Evolutionary conservation across 30 jellyfish, hydroid and myxozoan species (phyloP), one percentile per base, ranked within the genome.

Genomic region (Clytia hemisphaerica): DNA sequence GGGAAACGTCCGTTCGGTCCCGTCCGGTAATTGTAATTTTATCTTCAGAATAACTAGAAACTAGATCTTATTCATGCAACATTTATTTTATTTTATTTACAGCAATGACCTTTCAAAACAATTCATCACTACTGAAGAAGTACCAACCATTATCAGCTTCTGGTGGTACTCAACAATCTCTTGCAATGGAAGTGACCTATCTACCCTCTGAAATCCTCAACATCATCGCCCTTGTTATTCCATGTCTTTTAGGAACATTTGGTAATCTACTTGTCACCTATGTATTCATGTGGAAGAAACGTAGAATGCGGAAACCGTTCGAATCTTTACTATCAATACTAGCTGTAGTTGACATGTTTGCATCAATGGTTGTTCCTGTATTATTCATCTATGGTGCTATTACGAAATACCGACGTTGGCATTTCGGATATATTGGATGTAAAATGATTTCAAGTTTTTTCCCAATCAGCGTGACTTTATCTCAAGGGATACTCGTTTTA

Each of bases 401-500:
- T 16, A 83, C 93, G 2, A 63, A 60, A 18, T 83, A 45, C 77
- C 68, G 44, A 45, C 74, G 80, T 26, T 83, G 95, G 95, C 75
- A 36, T 28, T 76, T 83, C 54, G 95, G 95, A 27, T 25, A 30
- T 38, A 36, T 83, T 47, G 95, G 95, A 15, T 83, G 95, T 42
- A 83, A 83, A 45, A 30, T 83, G 2, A 34, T 83, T 4, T 35
- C 92, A 47, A 68, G 94, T 31, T 58, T 76, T 45, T 60, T 83
- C 54, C 83, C 95, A 0, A 57, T 83, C 4, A 72, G 61, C 67
- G 79, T 75, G 9, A 83, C 93, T 0, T 33, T 83, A 54, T 83
- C 95, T 25, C 95, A 83, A 69, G 83, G 95, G 4, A 76, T 83
- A 14, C 61, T 83, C 0, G 92, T 83, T 16, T 58, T 83, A 32